Conservation (phyloP, 2,113 vertebrate species). For the Pagrus major region DNA sequence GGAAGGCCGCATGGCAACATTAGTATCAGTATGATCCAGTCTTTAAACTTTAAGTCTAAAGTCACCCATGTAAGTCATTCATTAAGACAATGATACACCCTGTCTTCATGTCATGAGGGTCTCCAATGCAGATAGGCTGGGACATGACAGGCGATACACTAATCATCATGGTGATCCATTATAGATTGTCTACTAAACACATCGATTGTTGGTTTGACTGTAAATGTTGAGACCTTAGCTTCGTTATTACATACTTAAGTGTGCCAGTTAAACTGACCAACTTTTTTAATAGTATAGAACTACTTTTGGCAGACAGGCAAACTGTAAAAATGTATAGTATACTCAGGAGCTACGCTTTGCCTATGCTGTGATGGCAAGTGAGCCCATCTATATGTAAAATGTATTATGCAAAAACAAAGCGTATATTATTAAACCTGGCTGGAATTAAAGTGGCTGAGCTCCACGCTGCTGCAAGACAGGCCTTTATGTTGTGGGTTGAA, state of each 20-base stretch:
- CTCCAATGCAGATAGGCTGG: not conserved
- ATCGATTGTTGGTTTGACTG: not conserved
- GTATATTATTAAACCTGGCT: slow-evolving; percentile 18
- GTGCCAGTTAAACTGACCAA: not conserved
- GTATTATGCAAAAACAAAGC: slow-evolving; percentile 21
- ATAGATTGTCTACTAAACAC: not conserved
- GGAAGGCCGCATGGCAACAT: not conserved
- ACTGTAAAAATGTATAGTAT: not conserved
- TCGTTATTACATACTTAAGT: not conserved
- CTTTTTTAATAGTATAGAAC: not conserved
- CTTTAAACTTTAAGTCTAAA: too few relatives aligned
- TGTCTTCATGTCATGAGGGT: not conserved
- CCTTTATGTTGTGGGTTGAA: slow-evolving; percentile 17
- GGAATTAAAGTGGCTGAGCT: slow-evolving; percentile 11
- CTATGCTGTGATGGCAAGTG: not conserved
- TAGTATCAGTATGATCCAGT: not conserved
- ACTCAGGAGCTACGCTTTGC: not conserved
- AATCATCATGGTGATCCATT: not conserved
- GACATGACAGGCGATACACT: not conserved
- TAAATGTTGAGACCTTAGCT: not conserved
- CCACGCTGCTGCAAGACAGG: slow-evolving; percentile 1
- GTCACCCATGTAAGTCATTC: not conserved
- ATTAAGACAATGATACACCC: not conserved
- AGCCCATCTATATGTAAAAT: not conserved
- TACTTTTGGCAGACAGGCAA: not conserved